Evolutionary conservation across 2,888 invertebrate species (phyloP).

Genomic region (Poecilus cupreus): DNA sequence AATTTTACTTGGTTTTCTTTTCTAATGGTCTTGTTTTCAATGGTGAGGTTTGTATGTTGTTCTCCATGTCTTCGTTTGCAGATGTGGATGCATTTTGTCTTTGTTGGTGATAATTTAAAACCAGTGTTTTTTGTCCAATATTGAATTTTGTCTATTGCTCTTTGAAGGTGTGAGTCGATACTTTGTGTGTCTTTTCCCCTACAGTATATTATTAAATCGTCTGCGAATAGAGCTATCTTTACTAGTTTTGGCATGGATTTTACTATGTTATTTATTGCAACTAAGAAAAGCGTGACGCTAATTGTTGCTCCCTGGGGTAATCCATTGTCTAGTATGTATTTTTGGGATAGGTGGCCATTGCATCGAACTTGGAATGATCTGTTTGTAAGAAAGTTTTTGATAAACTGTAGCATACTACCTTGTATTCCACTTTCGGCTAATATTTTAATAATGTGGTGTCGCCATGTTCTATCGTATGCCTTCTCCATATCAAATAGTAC

Average conservation of each 20-base stretch:
- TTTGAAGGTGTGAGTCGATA: conserved; percentile 28
- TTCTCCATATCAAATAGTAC: conserved; percentile 11
- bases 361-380: conserved; percentile 5
- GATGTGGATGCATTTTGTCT: too few species aligned
- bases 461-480: conserved; percentile 31
- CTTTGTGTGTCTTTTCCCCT: too few species aligned
- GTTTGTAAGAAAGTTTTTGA: conserved; percentile 39
- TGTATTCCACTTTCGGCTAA: conserved; percentile 9
- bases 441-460: conserved; percentile 19
- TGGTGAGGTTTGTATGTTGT: conserved; percentile 21
- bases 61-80: too few species aligned
- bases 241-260: not conserved
- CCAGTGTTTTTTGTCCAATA: not conserved
- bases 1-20: conserved; percentile 2
- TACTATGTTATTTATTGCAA: conserved; percentile 28
- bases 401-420: conserved; percentile 35
- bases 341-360: not conserved
- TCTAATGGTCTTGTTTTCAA: not conserved
- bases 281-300: conserved; percentile 61
- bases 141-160: conserved; percentile 51
- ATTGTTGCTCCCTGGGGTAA: conserved; percentile 55
- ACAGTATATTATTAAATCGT: not conserved
- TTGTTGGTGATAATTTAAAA: too few species aligned
- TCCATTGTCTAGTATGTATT: conserved; percentile 44
- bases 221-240: not conserved